Evolutionary conservation across 2,113 vertebrate genomes (phyloP), one percentile per base, ranked within the genome.

Genomic region (Crotalus viridis): DNA sequence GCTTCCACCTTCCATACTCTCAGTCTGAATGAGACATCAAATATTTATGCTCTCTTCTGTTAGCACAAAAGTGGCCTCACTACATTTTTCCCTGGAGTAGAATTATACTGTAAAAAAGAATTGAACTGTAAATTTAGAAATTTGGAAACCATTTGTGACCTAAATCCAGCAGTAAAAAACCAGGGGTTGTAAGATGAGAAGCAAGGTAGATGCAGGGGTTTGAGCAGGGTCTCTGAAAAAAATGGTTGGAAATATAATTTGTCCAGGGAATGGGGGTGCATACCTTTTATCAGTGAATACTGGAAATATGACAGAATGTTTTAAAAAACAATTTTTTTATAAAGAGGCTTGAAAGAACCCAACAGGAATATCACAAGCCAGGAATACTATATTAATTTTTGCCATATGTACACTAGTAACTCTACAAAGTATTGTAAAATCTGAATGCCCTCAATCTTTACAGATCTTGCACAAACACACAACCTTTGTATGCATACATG

Each of bases 11-110:
- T 24, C 10, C 13, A 28, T 64, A 85, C 39, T 87, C 64, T 56
- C 74, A 57, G 61, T 74, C 28, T 89, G 4, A 95, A 95, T 95
- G 15, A 94, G 5, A 56, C 9, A 90, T 95, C 91, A 95, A 94
- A 93, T 96, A 96, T 95, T 94, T 94, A 94, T 92, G 87, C n/a
- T 90, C 94, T 48, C 5, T 95, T 64, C 92, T 94, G 28, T 96
- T 93, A 92, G 56, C 91, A 85, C 93, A 94, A 96, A 96, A 94
- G 86, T 94, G 33, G 52, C 89, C 87, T 94, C 55, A 91, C n/a
- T 94, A 89, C 81, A 64, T 74, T 94, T 43, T 85, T 56, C 69
- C 33, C 46, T 3, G 85, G 81, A 94, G 93, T 22, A 89, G 10
- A 28, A 91, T 24, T 48, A 6, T 10, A 0, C 22, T 24, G 86